Evolutionary conservation across 2,113 vertebrate genomes (phyloP).

Genomic region (Eclectus roratus): DNA sequence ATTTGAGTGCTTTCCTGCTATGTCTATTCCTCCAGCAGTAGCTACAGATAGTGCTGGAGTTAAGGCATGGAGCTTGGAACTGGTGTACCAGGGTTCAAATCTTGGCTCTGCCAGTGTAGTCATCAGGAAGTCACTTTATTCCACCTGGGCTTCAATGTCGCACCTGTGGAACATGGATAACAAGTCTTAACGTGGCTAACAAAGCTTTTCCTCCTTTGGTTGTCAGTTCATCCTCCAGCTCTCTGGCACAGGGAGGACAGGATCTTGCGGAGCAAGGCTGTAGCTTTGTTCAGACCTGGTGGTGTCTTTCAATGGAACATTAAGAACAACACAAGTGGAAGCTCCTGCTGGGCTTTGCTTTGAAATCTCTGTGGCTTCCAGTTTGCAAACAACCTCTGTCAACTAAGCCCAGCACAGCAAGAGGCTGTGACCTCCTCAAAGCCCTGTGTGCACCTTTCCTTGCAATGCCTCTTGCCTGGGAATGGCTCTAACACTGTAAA

Average conservation of each 20-base stretch:
- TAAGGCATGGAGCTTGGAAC: background rate
- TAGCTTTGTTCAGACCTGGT: background rate
- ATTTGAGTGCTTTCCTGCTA: background rate
- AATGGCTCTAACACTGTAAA: background rate
- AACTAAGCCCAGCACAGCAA: background rate
- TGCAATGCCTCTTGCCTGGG: background rate
- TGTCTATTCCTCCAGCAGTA: background rate
- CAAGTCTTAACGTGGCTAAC: background rate
- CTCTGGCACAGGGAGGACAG: background rate
- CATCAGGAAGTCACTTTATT: background rate
- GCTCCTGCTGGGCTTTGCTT: background rate
- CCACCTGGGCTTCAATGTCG: background rate
- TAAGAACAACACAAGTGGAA: background rate
- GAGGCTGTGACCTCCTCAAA: slow-evolving; percentile 23
- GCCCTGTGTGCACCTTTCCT: background rate
- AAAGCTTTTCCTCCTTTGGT: background rate
- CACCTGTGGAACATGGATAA: background rate
- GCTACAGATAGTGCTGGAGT: background rate
- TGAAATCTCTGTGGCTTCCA: background rate
- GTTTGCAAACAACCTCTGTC: background rate
- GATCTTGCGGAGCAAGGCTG: background rate
- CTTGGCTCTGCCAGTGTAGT: background rate
- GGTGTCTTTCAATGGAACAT: background rate
- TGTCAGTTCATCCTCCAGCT: background rate
- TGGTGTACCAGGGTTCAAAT: accelerated